Conservation (phyloP, 64 coral and sea anemone genomes). For the Pocillopora verrucosa region DNA sequence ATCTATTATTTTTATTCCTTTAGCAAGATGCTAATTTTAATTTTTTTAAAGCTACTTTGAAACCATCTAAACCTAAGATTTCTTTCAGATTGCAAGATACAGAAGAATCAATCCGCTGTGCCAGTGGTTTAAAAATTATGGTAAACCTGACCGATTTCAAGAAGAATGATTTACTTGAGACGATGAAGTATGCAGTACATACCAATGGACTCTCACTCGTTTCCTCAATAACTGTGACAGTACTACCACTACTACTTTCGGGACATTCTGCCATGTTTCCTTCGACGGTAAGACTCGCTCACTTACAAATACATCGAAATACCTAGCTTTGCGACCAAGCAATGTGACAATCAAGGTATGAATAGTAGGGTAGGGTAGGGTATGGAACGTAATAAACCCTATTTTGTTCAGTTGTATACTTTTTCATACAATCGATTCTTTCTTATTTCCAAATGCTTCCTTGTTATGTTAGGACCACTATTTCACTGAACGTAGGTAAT, state of each 20-base stretch:
- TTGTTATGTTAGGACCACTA: background rate
- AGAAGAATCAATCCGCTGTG: too few species aligned
- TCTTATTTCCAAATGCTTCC: background rate
- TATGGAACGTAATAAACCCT: background rate
- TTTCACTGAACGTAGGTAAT: background rate
- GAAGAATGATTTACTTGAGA: too few species aligned
- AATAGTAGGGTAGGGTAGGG: background rate
- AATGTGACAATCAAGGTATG: background rate
- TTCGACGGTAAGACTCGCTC: background rate
- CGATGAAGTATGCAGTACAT: background rate
- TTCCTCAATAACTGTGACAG: constrained; percentile 81
- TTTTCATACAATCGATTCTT: background rate
- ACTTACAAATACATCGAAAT: background rate
- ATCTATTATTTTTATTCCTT: too few species aligned
- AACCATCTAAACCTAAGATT: too few species aligned
- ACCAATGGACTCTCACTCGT: constrained; percentile 59
- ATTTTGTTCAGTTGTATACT: background rate
- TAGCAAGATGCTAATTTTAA: too few species aligned
- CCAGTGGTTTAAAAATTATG: too few species aligned
- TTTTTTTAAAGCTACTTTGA: too few species aligned
- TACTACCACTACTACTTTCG: background rate
- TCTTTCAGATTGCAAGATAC: too few species aligned
- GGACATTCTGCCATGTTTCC: constrained; percentile 13
- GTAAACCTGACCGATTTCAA: too few species aligned
- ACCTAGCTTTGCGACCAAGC: constrained; percentile 15